Base-by-base conservation (phyloP, 2,113 vertebrate genomes). In the Malaclemys terrapin region DNA sequence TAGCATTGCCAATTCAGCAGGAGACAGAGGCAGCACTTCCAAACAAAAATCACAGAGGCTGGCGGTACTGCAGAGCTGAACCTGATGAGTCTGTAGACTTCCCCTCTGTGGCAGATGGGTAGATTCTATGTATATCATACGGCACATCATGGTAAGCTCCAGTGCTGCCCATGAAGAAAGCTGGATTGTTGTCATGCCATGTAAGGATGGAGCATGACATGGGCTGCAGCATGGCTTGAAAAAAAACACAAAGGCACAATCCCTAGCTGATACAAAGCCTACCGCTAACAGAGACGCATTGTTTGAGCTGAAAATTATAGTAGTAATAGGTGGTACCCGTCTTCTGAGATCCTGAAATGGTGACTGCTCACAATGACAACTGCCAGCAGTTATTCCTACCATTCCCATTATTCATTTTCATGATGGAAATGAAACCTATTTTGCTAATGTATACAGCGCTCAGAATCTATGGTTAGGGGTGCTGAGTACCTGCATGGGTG, bases 11-110 rank as follows among this genome's bases (percentile, higher is more conserved):
- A 94, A 87, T 93, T 97, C 91, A 93, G 89, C 50, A n/a, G 82
- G 78, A 80, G 82, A 29, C 89, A 38, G 96, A 97, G 96, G 94
- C 93, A 97, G 91, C 22, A 20, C 81, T 97, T 96, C 91, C 85
- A 83, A 93, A 98, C 95, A 89, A 86, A 92, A 31, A 80, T 57
- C 59, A 57, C 38, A 76, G 93, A 96, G 96, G 95, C 89, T 97
- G 96, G 96, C 83, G 24, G 87, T 84, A 27, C n/a, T 86, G 59
- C 91, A 1, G 1, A 29, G 62, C 82, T 49, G 82, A 93, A 85
- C 93, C 25, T 91, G 98, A 92, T 94, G 38, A 85, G 76, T 76
- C 98, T 98, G 96, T 87, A 83, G 59, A 5, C 35, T 89, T 84
- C 75, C 88, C 96, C 27, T 81, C 75, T 82, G 76, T 84, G 57